These are phyloP conservation scores for Limnephilus lunatus DNA, from an alignment of 2,888 invertebrate genomes.

Conservation along the genomic window DNA sequence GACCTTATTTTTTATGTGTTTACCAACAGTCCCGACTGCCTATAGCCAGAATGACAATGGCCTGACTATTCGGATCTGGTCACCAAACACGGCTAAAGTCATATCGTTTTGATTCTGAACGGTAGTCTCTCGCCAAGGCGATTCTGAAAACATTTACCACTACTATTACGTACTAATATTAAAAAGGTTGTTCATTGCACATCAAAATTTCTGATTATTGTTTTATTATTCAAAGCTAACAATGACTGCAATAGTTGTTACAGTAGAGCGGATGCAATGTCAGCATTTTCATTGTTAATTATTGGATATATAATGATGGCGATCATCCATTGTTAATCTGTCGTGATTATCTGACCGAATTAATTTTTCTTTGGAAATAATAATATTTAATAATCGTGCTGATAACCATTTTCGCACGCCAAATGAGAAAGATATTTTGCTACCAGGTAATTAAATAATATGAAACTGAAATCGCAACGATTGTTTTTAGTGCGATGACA, in stretches of 20 bases:
- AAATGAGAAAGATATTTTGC: neutral
- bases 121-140: neutral
- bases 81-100: too few species aligned
- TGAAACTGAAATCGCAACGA: neutral
- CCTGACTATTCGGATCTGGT: too few species aligned
- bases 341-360: neutral
- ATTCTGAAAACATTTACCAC: neutral
- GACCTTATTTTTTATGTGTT: neutral
- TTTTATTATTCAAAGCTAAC: neutral
- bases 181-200: neutral
- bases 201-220: neutral
- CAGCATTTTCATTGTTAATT: constrained; percentile 5
- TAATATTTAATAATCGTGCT: neutral
- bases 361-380: neutral
- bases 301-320: neutral
- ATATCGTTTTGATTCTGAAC: too few species aligned
- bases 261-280: constrained; percentile 5
- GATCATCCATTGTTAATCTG: constrained; percentile 1
- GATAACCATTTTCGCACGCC: neutral
- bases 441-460: neutral
- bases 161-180: neutral
- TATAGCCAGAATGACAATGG: neutral
- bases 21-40: neutral
- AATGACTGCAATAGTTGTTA: neutral
- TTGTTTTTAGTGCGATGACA: too few species aligned